Percentiles rank a stretch among this genome's conserved stretches.
These are phyloP conservation scores for Meloidogyne exigua DNA, from an alignment of 1,140 invertebrate species.

Conservation along the genomic window DNA sequence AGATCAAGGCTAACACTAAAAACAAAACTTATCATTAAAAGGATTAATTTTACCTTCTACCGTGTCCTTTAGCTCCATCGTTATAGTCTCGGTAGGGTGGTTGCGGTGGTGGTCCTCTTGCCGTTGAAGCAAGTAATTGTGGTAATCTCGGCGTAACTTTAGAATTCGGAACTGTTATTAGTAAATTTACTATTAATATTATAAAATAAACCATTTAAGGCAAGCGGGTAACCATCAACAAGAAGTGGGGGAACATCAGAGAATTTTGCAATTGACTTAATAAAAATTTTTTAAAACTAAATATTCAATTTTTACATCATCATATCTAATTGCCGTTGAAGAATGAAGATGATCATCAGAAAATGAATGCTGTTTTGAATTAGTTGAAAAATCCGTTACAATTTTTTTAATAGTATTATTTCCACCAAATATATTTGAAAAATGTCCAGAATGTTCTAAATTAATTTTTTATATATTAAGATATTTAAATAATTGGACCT, in stretches of 20 bases:
- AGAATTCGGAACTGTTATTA: slow-evolving; percentile 6
- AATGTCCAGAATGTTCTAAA: not conserved
- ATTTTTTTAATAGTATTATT: slow-evolving; percentile 6
- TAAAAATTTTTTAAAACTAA: not conserved
- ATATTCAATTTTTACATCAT: slow-evolving; percentile 26
- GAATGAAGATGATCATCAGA: slow-evolving; percentile 46
- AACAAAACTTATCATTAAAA: not conserved
- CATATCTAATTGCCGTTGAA: slow-evolving; percentile 26
- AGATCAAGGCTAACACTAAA: slow-evolving; percentile 41
- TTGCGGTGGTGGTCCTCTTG: slow-evolving; percentile 46
- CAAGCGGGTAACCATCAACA: slow-evolving; percentile 40
- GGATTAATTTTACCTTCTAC: slow-evolving; percentile 17
- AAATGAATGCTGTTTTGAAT: slow-evolving; percentile 44
- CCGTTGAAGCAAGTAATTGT: slow-evolving; percentile 16
- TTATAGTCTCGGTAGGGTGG: slow-evolving; percentile 44
- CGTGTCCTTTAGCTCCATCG: slow-evolving; percentile 38
- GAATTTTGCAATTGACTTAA: slow-evolving; percentile 42
- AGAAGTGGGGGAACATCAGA: slow-evolving; percentile 48
- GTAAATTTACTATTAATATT: not conserved
- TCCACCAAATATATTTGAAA: not conserved
- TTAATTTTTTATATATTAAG: not conserved
- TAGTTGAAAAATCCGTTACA: slow-evolving; percentile 1
- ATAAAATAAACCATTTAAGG: slow-evolving; percentile 40
- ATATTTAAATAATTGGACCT: not conserved
- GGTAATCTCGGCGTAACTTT: slow-evolving; percentile 23